Base-by-base conservation (phyloP, 1,140 invertebrate genomes). In the Penaeus vannamei region DNA sequence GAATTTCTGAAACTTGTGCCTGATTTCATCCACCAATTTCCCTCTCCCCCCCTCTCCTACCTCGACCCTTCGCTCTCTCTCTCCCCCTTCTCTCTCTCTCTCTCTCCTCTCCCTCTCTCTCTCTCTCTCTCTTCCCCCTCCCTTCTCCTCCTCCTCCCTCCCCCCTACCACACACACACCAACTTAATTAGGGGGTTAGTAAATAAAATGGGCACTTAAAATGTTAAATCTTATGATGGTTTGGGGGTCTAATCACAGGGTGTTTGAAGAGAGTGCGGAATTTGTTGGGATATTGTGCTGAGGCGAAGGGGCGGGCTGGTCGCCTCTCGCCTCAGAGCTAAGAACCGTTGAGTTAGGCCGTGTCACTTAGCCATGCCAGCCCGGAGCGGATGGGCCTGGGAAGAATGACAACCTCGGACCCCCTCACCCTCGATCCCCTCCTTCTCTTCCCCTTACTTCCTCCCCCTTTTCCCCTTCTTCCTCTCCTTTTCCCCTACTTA, bases 131-230 rank as follows among this genome's bases (percentile, higher is more conserved):
- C 42, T 46, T 10, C 10, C 42, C 10, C 42, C 10, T 10, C 10
- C 42, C 2, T 17, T 10, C 12, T 10, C 12, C 17, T 2, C 17
- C 12, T 17, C 12, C 14, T 12, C 2, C 12, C 17, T 2, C 17
- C 53, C 17, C 53, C 2, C 4, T 17, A 0, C 0, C 53, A 53
- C 53, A 53, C 53, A 53, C 53, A 53, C 53, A 53, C 32, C 76
- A 77, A 84, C 82, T 89, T 89, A 89, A 89, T 89, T 89, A 89
- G 66, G 83, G 87, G 83, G 87, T 89, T 84, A 89, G 87, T 89
- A 89, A 89, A 89, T 89, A 89, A 89, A 89, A 89, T 89, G 62
- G 81, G 69, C 87, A 89, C 83, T 89, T 89, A 89, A 89, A 89
- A 89, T 85, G 82, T 89, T 84, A 85, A 89, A 79, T 89, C 87